Percentiles rank a stretch among this genome's conserved stretches.
These are phyloP conservation scores for Bombus pyrosoma DNA, from an alignment of 1,140 invertebrate genomes.

Conservation along the genomic window DNA sequence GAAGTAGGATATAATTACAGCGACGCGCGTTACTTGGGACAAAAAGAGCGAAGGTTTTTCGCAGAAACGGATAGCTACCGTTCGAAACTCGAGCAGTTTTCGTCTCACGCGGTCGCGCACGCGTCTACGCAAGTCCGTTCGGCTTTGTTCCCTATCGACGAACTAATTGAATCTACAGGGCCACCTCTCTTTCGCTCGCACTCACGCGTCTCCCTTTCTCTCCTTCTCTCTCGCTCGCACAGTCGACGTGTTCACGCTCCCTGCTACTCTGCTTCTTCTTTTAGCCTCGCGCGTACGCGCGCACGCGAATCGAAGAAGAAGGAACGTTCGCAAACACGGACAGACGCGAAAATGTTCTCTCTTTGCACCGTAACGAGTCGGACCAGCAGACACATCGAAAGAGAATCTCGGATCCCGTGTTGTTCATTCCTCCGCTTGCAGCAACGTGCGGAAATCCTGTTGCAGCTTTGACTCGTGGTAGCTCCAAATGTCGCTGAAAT, in stretches of 20 bases:
- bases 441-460: constrained; percentile 78
- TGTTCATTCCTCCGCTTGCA: constrained; percentile 79
- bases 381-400: background rate
- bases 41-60: background rate
- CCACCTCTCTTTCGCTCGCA: background rate
- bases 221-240: background rate
- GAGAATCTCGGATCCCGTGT: background rate
- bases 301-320: background rate
- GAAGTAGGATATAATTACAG: background rate
- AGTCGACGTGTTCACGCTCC: background rate
- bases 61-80: background rate
- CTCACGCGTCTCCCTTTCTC: constrained; percentile 2
- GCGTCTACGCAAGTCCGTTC: background rate
- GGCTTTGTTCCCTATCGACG: constrained; percentile 19
- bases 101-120: background rate
- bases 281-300: background rate
- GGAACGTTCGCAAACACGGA: background rate
- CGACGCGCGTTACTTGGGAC: background rate
- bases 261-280: background rate
- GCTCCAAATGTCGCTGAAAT: constrained; percentile 80
- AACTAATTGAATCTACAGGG: constrained; percentile 26
- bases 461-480: constrained; percentile 80
- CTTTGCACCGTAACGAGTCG: constrained; percentile 9
- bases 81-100: too few relatives aligned
- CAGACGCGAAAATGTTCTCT: constrained; percentile 10